phyloP scores from a whole-genome alignment of 2,113 vertebrate genomes.

The Actenoides lindsayi region DNA sequence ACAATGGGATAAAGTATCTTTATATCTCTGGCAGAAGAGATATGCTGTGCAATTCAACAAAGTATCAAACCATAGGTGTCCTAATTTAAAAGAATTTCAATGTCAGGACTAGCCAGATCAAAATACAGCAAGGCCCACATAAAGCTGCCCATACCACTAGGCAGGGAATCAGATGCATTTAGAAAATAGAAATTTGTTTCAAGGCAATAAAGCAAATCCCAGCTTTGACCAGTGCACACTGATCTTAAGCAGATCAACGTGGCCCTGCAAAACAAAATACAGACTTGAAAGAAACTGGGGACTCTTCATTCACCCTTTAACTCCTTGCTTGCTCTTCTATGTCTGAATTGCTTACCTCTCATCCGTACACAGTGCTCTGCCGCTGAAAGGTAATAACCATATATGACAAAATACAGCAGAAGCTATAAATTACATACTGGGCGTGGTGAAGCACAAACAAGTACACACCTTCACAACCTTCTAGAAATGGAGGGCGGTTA shows the following conservation, averaged over 20 bases:
- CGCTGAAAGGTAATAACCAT: neutral
- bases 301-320: neutral
- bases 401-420: neutral
- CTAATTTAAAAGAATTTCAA: neutral
- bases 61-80: neutral
- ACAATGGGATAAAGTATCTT: neutral
- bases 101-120: neutral
- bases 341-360: neutral
- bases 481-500: neutral
- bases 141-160: neutral
- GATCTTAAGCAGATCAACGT: neutral
- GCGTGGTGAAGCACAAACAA: neutral
- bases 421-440: neutral
- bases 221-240: neutral
- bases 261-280: neutral
- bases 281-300: neutral
- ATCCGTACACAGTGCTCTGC: neutral
- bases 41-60: fast-evolving
- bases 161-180: neutral
- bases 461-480: neutral
- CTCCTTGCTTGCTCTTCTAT: neutral
- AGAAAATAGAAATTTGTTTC: neutral
- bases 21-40: neutral
- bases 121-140: neutral
- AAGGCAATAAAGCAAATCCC: neutral